Base-by-base conservation (phyloP, 1,140 invertebrate genomes). In the Platyura marginata region DNA sequence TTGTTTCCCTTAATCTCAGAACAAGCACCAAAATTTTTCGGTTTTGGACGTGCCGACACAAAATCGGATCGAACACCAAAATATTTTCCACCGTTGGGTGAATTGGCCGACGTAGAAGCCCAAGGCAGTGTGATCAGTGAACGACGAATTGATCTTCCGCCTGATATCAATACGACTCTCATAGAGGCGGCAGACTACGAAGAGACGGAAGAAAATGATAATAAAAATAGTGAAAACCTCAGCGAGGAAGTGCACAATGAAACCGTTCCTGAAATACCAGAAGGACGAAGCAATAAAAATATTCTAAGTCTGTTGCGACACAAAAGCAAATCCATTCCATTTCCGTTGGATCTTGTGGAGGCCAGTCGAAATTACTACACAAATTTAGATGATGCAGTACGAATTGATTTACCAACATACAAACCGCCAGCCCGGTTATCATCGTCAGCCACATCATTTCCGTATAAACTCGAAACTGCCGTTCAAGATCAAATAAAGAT, bases 1-100 rank as follows among this genome's bases (percentile, higher is more conserved):
- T 59, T 84, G 9, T 53, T 81, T 38, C 79, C 79, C 0, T 50
- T 82, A 5, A 79, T 83, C 3, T 82, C 78, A 2, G 77, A 78
- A 32, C 79, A 82, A 52, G 80, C 79, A 2, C 79, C 80, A 1
- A 75, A 69, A 23, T 67, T 77, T 45, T 70, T 71, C n/a, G 63
- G 70, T 49, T 71, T 72, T 45, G 63, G 64, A 9, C 11, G 15
- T 10, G 8, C 6, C 19, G 21, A 40, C 10, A 5, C 19, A 23
- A 21, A 21, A 13, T 10, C 10, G 2, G 19, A 40, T 21, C 13
- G 16, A 16, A 5, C 8, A 23, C 20, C 20, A 21, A 21, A 23
- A 23, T 40, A 40, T 16, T 21, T 40, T 13, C 38, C 38, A 6
- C 19, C 19, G 11, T 10, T 40, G n/a, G 38, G 38, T 23, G 38